phyloP scores from a whole-genome alignment of 2,113 vertebrate genomes.

The Antennarius striatus region DNA sequence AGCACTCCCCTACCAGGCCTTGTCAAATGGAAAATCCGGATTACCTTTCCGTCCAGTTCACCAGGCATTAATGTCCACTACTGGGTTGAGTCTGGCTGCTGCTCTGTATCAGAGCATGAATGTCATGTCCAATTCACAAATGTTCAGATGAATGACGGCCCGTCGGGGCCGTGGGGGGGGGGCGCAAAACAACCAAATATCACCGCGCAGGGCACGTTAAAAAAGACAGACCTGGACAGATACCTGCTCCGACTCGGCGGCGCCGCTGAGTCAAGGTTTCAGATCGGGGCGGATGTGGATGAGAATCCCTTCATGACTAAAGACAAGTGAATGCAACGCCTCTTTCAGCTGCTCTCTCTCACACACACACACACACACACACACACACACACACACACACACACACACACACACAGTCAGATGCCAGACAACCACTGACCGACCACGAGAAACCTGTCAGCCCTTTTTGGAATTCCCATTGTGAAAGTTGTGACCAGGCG shows the following conservation, averaged over 20 bases:
- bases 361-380: not conserved
- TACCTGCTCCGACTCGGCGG: constrained; percentile 6
- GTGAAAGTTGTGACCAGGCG: not conserved
- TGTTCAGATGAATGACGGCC: constrained; percentile 25
- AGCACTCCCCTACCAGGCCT: constrained; percentile 36
- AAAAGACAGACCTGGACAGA: not conserved
- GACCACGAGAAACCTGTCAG: constrained; percentile 16
- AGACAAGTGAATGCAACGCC: constrained; percentile 12
- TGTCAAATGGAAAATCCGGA: constrained; percentile 75
- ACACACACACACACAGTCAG: constrained; percentile 22
- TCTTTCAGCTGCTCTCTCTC: constrained; percentile 45
- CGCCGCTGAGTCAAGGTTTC: constrained; percentile 7
- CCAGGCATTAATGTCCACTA: constrained; percentile 64
- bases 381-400: constrained; percentile 25
- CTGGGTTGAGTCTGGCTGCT: constrained; percentile 58
- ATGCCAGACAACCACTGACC: constrained; percentile 35
- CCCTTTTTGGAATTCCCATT: constrained; percentile 3
- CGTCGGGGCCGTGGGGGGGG: not conserved
- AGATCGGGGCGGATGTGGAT: constrained; percentile 8
- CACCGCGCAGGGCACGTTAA: not conserved
- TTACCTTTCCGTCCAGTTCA: constrained; percentile 72
- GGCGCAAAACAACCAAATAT: constrained; percentile 18
- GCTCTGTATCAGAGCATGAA: constrained; percentile 45
- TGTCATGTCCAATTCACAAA: constrained; percentile 53
- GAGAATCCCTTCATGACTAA: constrained; percentile 30